A percentile compares a stretch with the other conserved stretches of the same genome.
These are phyloP conservation scores for Eclectus roratus DNA, from an alignment of 2,113 vertebrate species.

Conservation along the genomic window DNA sequence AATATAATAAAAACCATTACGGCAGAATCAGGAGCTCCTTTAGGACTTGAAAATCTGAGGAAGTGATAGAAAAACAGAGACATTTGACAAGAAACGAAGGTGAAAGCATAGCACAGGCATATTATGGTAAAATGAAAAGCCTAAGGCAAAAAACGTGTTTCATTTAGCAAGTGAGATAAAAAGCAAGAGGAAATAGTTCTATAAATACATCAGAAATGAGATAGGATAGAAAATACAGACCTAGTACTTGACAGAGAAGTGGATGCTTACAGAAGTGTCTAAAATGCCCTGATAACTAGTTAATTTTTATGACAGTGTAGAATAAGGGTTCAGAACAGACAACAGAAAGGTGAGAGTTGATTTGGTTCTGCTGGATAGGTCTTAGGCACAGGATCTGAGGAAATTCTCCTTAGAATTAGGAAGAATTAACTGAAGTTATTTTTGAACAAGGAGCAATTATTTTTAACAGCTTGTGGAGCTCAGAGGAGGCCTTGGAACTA, in stretches of 20 bases:
- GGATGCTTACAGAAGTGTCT: neutral
- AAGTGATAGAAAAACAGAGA: neutral
- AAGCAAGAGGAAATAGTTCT: neutral
- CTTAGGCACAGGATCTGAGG: neutral
- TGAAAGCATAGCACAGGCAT: neutral
- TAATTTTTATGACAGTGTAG: neutral
- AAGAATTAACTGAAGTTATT: neutral
- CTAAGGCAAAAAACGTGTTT: neutral
- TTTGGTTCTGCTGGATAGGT: neutral
- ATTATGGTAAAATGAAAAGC: neutral
- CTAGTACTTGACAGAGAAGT: neutral
- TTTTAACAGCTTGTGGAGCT: conserved; percentile 6
- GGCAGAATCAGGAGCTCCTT: neutral
- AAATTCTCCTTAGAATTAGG: neutral
- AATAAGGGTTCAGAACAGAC: neutral
- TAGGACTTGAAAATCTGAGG: neutral
- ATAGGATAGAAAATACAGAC: neutral
- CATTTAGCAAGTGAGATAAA: neutral
- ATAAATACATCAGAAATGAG: neutral
- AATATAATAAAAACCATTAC: fast-evolving
- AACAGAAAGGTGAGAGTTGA: neutral
- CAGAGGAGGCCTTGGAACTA: neutral
- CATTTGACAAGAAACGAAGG: neutral
- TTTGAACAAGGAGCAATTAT: conserved; percentile 1
- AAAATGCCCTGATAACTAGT: neutral